A percentile compares a stretch with the other conserved stretches of the same genome.
Evolutionary conservation across 2,113 vertebrate species (phyloP).

Genomic region (Ramphastos sulfuratus): DNA sequence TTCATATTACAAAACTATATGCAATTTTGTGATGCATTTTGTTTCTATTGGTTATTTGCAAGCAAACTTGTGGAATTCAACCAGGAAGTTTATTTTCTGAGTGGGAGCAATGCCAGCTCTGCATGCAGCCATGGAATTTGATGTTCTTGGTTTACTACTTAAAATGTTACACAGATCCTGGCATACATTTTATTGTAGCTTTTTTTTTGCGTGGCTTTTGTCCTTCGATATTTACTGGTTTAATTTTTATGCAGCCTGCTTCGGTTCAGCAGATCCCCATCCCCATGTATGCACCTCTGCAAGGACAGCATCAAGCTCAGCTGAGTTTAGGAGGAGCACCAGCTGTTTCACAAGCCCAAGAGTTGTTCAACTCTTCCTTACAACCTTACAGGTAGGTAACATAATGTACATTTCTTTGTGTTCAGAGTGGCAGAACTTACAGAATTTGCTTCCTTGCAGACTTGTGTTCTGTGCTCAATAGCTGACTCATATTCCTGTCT

Average conservation of each 20-base stretch:
- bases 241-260: conserved; percentile 76
- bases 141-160: not conserved
- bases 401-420: not conserved
- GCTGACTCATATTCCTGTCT: not conserved
- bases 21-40: not conserved
- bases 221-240: not conserved
- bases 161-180: not conserved
- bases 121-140: not conserved
- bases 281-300: conserved; percentile 92
- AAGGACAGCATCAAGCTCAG: conserved; percentile 91
- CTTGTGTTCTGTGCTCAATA: not conserved
- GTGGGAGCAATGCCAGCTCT: not conserved
- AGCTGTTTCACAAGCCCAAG: conserved; percentile 94
- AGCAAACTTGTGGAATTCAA: not conserved
- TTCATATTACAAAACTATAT: not conserved
- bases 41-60: not conserved
- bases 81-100: not conserved
- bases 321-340: conserved; percentile 88
- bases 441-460: not conserved
- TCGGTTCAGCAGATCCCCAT: conserved; percentile 97
- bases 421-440: not conserved
- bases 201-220: not conserved
- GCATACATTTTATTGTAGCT: not conserved
- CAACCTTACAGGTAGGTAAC: conserved; percentile 88
- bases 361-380: conserved; percentile 92